phyloP scores from a whole-genome alignment of 2,888 invertebrate genomes.

The Melanostoma scalare region DNA sequence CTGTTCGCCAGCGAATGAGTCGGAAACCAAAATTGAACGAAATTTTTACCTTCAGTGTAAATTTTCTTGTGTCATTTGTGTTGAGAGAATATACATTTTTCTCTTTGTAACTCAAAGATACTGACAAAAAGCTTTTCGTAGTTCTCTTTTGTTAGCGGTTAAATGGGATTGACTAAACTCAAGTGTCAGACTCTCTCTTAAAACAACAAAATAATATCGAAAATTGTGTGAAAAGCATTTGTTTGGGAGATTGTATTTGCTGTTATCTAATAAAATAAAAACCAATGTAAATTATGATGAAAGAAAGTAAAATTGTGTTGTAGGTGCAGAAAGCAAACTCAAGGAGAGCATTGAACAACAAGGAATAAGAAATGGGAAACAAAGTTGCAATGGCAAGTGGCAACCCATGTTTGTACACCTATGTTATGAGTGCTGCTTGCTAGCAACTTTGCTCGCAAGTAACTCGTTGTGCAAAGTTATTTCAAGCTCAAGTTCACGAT shows the following conservation, averaged over 20 bases:
- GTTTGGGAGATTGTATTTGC: slow-evolving; percentile 43
- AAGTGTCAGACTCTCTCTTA: slow-evolving; percentile 48
- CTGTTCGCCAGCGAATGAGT: slow-evolving; percentile 71
- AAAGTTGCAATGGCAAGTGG: too few species aligned
- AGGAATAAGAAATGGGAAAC: not conserved
- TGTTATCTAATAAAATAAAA: slow-evolving; percentile 65
- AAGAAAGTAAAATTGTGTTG: slow-evolving; percentile 55
- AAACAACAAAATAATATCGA: slow-evolving; percentile 53
- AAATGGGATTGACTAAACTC: slow-evolving; percentile 50
- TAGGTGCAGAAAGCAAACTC: slow-evolving; percentile 33
- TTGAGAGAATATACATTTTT: not conserved
- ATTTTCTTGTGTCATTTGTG: not conserved
- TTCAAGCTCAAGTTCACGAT: slow-evolving; percentile 72
- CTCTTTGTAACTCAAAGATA: not conserved
- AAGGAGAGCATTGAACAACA: not conserved
- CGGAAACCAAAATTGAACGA: slow-evolving; percentile 56
- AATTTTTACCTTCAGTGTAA: slow-evolving; percentile 55
- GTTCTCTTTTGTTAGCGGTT: slow-evolving; percentile 47
- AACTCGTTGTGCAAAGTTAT: slow-evolving; percentile 41
- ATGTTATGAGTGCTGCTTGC: slow-evolving; percentile 4
- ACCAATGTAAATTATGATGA: slow-evolving; percentile 66
- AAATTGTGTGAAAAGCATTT: slow-evolving; percentile 20
- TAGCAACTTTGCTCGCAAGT: not conserved
- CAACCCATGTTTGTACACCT: slow-evolving; percentile 19
- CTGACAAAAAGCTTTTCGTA: slow-evolving; percentile 2